Percentiles rank a stretch among this genome's conserved stretches.
phyloP scores from a whole-genome alignment of 2,888 invertebrate genomes.

The Bhutanitis thaidina region DNA sequence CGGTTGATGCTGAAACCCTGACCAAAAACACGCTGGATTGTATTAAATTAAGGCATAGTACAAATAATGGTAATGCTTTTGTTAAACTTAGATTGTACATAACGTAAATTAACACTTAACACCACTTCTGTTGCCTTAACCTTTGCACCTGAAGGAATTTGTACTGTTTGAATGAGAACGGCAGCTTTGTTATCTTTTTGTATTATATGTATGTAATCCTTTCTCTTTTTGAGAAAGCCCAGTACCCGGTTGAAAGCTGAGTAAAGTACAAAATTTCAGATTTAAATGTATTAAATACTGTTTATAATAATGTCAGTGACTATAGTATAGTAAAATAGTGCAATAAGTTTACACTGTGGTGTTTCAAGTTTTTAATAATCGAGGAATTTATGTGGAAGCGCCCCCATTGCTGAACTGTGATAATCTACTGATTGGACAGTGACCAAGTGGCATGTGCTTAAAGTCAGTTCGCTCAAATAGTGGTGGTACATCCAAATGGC shows the following conservation, averaged over 20 bases:
- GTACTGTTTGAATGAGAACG: slow-evolving; percentile 26
- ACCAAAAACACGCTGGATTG: slow-evolving; percentile 40
- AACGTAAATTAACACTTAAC: slow-evolving; percentile 42
- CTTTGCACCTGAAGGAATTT: slow-evolving; percentile 27
- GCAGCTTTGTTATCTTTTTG: slow-evolving; percentile 34
- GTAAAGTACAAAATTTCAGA: slow-evolving; percentile 74
- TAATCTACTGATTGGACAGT: slow-evolving; percentile 42
- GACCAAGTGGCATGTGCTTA: slow-evolving; percentile 41
- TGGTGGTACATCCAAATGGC: too few species aligned
- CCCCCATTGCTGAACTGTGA: slow-evolving; percentile 44
- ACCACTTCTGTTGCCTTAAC: slow-evolving; percentile 66
- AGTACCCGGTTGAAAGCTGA: slow-evolving; percentile 45
- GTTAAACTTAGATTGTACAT: slow-evolving; percentile 48
- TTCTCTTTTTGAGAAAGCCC: slow-evolving; percentile 34
- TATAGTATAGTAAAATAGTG: slow-evolving; percentile 58
- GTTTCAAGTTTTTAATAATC: slow-evolving; percentile 29
- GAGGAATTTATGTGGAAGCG: slow-evolving; percentile 33
- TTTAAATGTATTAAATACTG: slow-evolving; percentile 54
- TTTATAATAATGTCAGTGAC: slow-evolving; percentile 47
- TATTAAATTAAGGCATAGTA: slow-evolving; percentile 59
- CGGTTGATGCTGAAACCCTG: slow-evolving; percentile 21
- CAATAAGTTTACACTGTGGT: slow-evolving; percentile 50
- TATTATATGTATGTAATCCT: slow-evolving; percentile 42
- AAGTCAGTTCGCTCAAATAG: too few species aligned
- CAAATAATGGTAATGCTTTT: slow-evolving; percentile 52